Evolutionary conservation across 2,888 invertebrate species (phyloP).

Genomic region (Aplocera efformata): DNA sequence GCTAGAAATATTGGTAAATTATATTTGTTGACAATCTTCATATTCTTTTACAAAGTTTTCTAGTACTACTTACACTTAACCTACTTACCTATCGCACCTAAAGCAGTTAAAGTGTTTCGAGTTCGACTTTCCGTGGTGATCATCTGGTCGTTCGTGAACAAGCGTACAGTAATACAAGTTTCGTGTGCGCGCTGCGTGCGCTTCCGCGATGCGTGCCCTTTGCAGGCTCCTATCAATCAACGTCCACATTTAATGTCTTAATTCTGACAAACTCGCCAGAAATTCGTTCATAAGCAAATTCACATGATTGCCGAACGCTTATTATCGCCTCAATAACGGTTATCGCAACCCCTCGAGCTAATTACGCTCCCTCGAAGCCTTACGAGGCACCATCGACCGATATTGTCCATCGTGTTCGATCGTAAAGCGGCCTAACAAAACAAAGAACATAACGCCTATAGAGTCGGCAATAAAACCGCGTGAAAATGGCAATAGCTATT

Average conservation of each 20-base stretch:
- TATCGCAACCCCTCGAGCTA: conserved; percentile 32
- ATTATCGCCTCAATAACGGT: conserved; percentile 48
- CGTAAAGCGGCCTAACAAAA: conserved; percentile 68
- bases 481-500: conserved; percentile 79
- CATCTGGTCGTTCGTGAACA: conserved; percentile 33
- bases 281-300: conserved; percentile 57
- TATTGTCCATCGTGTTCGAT: conserved; percentile 59
- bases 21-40: no score
- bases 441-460: conserved; percentile 61
- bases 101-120: no score
- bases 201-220: conserved; percentile 66
- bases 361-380: conserved; percentile 56
- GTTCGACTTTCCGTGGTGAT: conserved; percentile 16
- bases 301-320: conserved; percentile 54
- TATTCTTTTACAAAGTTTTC: no score
- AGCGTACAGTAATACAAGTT: conserved; percentile 35
- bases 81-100: no score
- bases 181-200: conserved; percentile 57
- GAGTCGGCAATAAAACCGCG: conserved; percentile 74
- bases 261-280: conserved; percentile 60
- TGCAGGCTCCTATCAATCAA: conserved; percentile 67
- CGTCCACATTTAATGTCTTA: conserved; percentile 72
- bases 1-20: no score
- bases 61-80: no score
- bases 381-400: conserved; percentile 63